A percentile compares a stretch with the other conserved stretches of the same genome.
These are phyloP conservation scores for Pyrochroa serraticornis DNA, from an alignment of 2,888 invertebrate species.

Conservation along the genomic window DNA sequence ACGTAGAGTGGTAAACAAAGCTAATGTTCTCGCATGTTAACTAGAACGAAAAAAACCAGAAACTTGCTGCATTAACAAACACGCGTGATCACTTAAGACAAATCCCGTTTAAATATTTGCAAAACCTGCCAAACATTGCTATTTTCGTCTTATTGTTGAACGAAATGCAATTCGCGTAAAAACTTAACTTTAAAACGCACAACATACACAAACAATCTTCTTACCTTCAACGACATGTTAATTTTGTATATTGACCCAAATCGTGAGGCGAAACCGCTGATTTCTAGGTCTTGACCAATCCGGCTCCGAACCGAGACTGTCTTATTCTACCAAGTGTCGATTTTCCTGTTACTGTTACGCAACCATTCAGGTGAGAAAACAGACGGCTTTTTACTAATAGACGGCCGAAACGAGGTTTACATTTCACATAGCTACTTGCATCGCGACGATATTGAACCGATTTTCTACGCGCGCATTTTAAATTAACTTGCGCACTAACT, in stretches of 20 bases:
- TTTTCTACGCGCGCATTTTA: slow-evolving; percentile 37
- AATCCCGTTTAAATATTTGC: too few species aligned
- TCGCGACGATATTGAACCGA: slow-evolving; percentile 37
- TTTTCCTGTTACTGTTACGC: slow-evolving; percentile 38
- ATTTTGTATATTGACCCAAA: slow-evolving; percentile 5
- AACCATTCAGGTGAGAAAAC: slow-evolving; percentile 37
- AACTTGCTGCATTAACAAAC: too few species aligned
- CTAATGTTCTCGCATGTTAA: too few species aligned
- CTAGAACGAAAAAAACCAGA: too few species aligned
- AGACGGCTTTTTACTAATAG: slow-evolving; percentile 5
- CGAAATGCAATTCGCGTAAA: too few species aligned
- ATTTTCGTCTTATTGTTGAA: too few species aligned
- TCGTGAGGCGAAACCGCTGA: not conserved
- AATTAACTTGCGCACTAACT: slow-evolving; percentile 35
- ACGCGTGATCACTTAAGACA: too few species aligned
- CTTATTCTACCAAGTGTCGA: slow-evolving; percentile 16
- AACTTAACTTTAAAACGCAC: not conserved
- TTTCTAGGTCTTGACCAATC: slow-evolving; percentile 9
- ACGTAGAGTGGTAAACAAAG: too few species aligned
- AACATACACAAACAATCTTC: slow-evolving; percentile 4
- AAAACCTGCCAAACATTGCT: too few species aligned
- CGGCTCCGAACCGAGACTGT: slow-evolving; percentile 25
- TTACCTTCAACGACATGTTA: slow-evolving; percentile 36
- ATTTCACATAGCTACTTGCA: slow-evolving; percentile 27
- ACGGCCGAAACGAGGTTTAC: slow-evolving; percentile 28